Base-by-base conservation (phyloP, 2,888 invertebrate genomes). In the Calameuta pallipes region DNA sequence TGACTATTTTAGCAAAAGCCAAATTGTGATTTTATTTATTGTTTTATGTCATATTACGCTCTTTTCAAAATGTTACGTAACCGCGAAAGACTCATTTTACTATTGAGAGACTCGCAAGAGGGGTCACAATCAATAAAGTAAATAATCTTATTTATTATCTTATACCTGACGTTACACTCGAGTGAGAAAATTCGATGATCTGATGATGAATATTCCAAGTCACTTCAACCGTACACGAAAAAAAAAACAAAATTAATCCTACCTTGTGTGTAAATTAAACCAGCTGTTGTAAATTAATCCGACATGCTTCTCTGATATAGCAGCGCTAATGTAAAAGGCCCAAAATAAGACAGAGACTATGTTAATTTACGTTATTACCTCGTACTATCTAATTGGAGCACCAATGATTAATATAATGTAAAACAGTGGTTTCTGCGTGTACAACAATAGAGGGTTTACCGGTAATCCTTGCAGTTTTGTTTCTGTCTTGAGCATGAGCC, bases 401-500 rank as follows among this genome's bases (percentile, higher is more conserved):
- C 56, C 23, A 23, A 56, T 23, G 23, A 56, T 56, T 56, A 56
- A 56, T 56, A 56, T 2, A 23, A 56, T 56, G 6, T 56, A 23
- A 56, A 56, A 56, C 23, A 23, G 2, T 56, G 9, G 6, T 56
- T 56, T 56, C 9, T 56, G 9, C 56, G 56, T 23, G 56, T 56
- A 56, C 56, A 23, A 23, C 2, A 6, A 56, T 56, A 23, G 56
- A 56, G 2, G 56, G 56, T 69, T 69, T 69, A 71, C 31, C 76
- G 37, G 30, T 33, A 33, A 76, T 37, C 35, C 37, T 75, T 69
- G 41, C 71, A 11, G 71, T 75, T 41, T 36, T 37, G 71, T 71
- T 69, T 74, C 34, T 34, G 71, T 34, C 80, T 80, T 83, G 75
- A 79, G 87, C 86, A 87, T 87, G 87, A 82, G 83, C 84, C 81